phyloP scores from a whole-genome alignment of 2,888 invertebrate genomes.

The Entomobrya proxima region DNA sequence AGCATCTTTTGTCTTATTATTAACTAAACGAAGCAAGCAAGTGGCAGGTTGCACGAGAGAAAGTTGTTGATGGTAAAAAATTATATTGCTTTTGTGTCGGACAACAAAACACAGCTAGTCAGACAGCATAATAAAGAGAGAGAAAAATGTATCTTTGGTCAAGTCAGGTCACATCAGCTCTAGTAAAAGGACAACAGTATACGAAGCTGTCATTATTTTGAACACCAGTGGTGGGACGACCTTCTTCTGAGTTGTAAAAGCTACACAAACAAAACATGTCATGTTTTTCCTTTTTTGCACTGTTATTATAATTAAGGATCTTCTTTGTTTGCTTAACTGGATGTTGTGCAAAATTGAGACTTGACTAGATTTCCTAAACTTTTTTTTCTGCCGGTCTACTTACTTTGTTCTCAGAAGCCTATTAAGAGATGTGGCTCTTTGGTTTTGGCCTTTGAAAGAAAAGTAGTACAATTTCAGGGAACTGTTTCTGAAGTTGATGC shows the following conservation, averaged over 20 bases:
- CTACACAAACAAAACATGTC: background rate
- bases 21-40: background rate
- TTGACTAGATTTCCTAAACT: no score
- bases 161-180: background rate
- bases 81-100: background rate
- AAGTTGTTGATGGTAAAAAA: slow-evolving; percentile 23
- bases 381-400: no score
- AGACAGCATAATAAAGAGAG: background rate
- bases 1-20: background rate
- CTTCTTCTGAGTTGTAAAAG: no score
- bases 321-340: no score
- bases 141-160: background rate
- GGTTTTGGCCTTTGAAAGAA: no score
- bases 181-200: background rate
- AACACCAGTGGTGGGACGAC: background rate
- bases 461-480: no score
- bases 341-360: no score
- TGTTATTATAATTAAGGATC: slow-evolving; percentile 2
- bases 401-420: no score
- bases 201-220: background rate
- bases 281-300: background rate
- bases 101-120: no score
- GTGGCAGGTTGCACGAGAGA: no score
- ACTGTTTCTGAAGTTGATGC: background rate
- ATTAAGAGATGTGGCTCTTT: no score